phyloP scores from a whole-genome alignment of 2,113 vertebrate species.

The Hemiscyllium ocellatum region DNA sequence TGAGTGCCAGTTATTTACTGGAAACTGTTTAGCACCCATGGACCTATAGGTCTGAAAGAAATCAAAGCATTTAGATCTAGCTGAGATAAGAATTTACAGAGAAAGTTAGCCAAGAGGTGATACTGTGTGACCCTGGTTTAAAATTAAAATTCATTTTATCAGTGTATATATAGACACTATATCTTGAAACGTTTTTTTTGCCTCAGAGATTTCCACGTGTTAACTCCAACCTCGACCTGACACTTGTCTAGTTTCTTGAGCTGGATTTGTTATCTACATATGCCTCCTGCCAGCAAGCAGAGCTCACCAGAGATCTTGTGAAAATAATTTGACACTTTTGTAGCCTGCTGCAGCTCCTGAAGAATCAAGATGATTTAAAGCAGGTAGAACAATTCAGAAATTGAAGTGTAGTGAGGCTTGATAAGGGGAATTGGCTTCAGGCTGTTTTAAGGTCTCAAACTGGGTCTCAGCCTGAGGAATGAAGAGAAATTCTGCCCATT shows the following conservation, averaged over 20 bases:
- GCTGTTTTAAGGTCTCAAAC: neutral
- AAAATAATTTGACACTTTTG: neutral
- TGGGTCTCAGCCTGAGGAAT: neutral
- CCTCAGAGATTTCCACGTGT: neutral
- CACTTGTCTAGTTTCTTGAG: neutral
- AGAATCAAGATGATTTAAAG: neutral
- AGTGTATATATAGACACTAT: neutral
- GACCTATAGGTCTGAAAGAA: neutral
- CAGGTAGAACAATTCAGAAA: neutral
- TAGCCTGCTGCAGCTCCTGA: neutral
- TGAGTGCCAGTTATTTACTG: neutral
- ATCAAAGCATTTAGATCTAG: neutral
- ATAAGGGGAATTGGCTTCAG: neutral
- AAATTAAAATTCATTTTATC: neutral
- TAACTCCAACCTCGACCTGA: neutral
- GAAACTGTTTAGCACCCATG: neutral
- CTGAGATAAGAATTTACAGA: neutral
- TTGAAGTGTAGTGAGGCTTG: neutral
- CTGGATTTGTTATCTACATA: neutral
- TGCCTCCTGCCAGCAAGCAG: neutral
- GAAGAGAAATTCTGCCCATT: neutral
- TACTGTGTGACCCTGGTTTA: neutral
- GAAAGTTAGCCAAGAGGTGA: neutral
- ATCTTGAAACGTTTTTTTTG: neutral
- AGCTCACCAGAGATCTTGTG: too few species aligned